Conservation (phyloP, 2,888 invertebrate genomes). For the Cheilosia variabilis region DNA sequence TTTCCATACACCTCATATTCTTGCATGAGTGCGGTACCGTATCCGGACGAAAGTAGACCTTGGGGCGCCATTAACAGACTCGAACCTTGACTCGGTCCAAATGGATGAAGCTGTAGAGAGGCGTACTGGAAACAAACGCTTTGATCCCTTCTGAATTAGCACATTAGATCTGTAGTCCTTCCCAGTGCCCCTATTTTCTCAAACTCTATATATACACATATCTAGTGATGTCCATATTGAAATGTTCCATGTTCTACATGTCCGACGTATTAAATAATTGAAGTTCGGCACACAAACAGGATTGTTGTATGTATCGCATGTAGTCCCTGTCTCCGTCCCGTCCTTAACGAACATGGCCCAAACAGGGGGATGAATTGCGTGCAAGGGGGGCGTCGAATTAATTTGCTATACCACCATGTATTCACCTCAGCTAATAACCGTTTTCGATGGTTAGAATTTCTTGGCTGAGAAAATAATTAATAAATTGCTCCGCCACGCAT, state of each 20-base stretch:
- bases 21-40: slow-evolving; percentile 51
- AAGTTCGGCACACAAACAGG: slow-evolving; percentile 47
- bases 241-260: slow-evolving; percentile 66
- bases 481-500: slow-evolving; percentile 53
- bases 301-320: slow-evolving; percentile 24
- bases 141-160: slow-evolving; percentile 67
- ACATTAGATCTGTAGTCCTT: slow-evolving; percentile 58
- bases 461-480: slow-evolving; percentile 58
- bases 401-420: slow-evolving; percentile 64
- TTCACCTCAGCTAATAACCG: slow-evolving; percentile 54
- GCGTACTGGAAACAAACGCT: slow-evolving; percentile 53
- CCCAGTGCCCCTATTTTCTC: slow-evolving; percentile 50
- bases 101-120: slow-evolving; percentile 12
- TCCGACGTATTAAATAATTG: slow-evolving; percentile 65
- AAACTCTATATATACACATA: not conserved
- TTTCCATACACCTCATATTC: slow-evolving; percentile 61
- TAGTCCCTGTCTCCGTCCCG: not conserved
- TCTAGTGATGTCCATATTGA: slow-evolving; percentile 45
- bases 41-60: slow-evolving; percentile 63
- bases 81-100: slow-evolving; percentile 60
- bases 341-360: not conserved
- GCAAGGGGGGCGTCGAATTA: slow-evolving; percentile 47
- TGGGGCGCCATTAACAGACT: slow-evolving; percentile 69
- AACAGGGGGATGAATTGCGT: slow-evolving; percentile 28
- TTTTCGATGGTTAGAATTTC: slow-evolving; percentile 50